Evolutionary conservation across 2,113 vertebrate species (phyloP), one percentile per base, ranked within the genome.

Genomic region (Petroica traversi): DNA sequence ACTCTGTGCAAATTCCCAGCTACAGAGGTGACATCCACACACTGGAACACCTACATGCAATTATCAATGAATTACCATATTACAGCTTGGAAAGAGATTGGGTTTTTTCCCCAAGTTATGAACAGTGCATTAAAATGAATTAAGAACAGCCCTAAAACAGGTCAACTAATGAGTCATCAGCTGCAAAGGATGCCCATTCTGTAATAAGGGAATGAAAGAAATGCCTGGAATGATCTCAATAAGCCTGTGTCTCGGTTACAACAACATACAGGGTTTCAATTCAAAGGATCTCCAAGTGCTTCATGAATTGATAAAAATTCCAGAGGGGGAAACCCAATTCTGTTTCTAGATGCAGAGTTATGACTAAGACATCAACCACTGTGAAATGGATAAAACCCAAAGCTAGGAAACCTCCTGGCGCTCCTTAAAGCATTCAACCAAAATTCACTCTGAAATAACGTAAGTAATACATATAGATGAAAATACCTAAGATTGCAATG

Each of bases 141-240:
- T 34, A 89, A 76, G 57, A 87, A 52, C 9, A 75, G 33, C 8
- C 29, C 24, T 22, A 89, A 68, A 67, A 1, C 11, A 88, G 58
- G 33, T 80, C 36, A 67, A 54, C 51, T 66, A 71, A 73, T 80
- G 72, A 89, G 36, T 71, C 64, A 84, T 18, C 41, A 73, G 18
- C 43, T 72, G 64, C 28, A 69, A 89, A 87, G 41, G 64, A 85
- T 62, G 75, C 33, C 9, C n/a, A 28, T 79, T 87, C 38, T n/a
- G 4, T 84, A 73, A 58, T 26, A 83, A 49, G 8, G 4, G 73
- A 95, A 96, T 82, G 82, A 91, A 84, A 85, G 41, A 82, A 95
- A 97, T 85, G 58, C 25, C 34, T 79, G 90, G 85, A 93, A 95
- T 92, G 49, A 83, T 78, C 64, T 77, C 11, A 12, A 8, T 91